Evolutionary conservation across 2,797 vertebrate genomes (phyloP), one percentile per base, ranked within the genome.

Genomic region (Halcyon smyrnensis): DNA sequence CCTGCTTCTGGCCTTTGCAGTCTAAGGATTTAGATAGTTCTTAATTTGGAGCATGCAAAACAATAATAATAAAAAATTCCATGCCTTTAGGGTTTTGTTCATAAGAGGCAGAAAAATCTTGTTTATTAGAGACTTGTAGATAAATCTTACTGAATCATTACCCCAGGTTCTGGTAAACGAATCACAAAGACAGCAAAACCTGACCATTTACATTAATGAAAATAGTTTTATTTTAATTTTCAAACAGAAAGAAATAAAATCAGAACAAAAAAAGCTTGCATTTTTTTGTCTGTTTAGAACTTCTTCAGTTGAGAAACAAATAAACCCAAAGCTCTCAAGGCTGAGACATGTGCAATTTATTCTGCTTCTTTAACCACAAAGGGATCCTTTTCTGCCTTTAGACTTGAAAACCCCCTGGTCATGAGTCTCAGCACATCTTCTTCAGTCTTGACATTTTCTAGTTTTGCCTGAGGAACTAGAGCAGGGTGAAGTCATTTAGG

Each of bases 381-480:
- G 45, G 59, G 80, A 91, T 91, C 46, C 21, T 86, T 87, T 96
- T 65, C 82, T 94, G 46, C 93, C 84, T 91, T 50, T 41, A 1
- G 3, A 82, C 84, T 83, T 43, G 37, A 69, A 92, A 92, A 51
- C 46, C 79, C 88, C 54, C 69, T 90, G 85, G 79, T 69, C 59
- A 21, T 67, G 69, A 77, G 78, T 51, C 28, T 50, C 25, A 0
- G 64, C 13, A 46, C 62, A 90, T 60, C 84, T 91, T 43, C 71
- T 62, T 69, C 59, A 50, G 37, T 41, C 69, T 73, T 95, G 89
- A 79, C 18, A 57, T 93, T 86, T 74, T 51, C 69, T 76, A 23
- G 0, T 88, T 91, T 91, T 79, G 76, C 93, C 91, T 79, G 69
- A 91, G 63, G 83, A 84, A 1, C 30, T 12, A 28, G 57, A 81